A percentile compares a stretch with the other conserved stretches of the same genome.
These are phyloP conservation scores for Vanacampus margaritifer DNA, from an alignment of 2,113 vertebrate species.

Conservation along the genomic window DNA sequence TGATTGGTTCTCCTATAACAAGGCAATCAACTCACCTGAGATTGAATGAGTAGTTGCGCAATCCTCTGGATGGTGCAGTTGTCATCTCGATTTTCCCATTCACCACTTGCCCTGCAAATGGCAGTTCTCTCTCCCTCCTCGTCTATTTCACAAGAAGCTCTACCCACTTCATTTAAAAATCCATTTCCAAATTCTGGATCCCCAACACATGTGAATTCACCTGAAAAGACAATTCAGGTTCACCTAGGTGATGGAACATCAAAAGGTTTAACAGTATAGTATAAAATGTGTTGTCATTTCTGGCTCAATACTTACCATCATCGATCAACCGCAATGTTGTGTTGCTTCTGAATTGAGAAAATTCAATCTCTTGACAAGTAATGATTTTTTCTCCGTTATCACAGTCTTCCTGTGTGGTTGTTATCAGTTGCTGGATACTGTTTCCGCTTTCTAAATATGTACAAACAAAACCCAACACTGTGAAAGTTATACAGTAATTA, in stretches of 20 bases:
- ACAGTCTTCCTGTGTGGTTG: neutral
- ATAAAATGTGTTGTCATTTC: neutral
- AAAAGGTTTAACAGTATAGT: neutral
- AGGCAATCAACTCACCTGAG: slow-evolving; percentile 25
- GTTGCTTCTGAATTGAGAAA: accelerated
- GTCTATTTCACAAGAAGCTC: accelerated
- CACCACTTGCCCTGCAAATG: neutral
- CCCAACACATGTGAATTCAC: accelerated
- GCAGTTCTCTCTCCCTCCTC: slow-evolving; percentile 7
- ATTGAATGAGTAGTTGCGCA: slow-evolving; percentile 4
- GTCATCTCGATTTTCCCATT: neutral
- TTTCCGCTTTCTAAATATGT: accelerated
- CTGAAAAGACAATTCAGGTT: slow-evolving; percentile 7
- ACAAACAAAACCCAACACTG: neutral
- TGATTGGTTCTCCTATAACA: neutral
- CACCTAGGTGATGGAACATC: neutral
- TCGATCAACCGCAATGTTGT: slow-evolving; percentile 1
- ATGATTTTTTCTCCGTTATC: accelerated
- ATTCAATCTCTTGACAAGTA: slow-evolving; percentile 7
- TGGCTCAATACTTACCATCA: slow-evolving; percentile 4
- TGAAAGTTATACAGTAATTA: neutral
- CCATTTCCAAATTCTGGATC: slow-evolving; percentile 11
- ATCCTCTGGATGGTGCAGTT: slow-evolving; percentile 21
- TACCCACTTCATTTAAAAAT: accelerated
- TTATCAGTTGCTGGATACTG: accelerated